phyloP scores from a whole-genome alignment of 2,888 invertebrate genomes.

The Ashinkailepas kermadecensis region DNA sequence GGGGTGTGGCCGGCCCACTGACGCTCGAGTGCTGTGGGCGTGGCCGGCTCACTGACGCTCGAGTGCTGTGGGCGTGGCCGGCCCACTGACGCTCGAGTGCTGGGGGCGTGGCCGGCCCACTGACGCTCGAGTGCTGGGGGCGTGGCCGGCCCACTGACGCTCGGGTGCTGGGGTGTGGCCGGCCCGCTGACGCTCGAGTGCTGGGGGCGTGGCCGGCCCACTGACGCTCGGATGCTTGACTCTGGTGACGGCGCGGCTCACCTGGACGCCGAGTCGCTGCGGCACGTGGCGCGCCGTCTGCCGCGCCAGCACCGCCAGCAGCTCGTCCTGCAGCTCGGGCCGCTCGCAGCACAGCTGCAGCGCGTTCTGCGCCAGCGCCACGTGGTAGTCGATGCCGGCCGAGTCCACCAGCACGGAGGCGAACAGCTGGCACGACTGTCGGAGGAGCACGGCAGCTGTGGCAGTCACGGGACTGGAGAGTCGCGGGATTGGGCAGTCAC shows the following conservation, averaged over 20 bases:
- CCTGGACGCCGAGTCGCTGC: conserved; percentile 74
- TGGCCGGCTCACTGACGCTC: too few species aligned
- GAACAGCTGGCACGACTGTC: conserved; percentile 85
- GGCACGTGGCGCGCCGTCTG: conserved; percentile 84
- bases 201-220: conserved; percentile 25
- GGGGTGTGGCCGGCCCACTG: too few species aligned
- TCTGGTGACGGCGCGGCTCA: conserved; percentile 50
- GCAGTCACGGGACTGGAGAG: background rate
- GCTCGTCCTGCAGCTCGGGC: conserved; percentile 83
- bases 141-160: too few species aligned
- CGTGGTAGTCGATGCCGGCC: conserved; percentile 94
- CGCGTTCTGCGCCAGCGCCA: conserved; percentile 92
- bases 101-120: too few species aligned
- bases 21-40: too few species aligned
- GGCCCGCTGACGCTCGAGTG: background rate
- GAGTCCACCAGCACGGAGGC: conserved; percentile 93
- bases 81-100: too few species aligned
- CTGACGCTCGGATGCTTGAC: conserved; percentile 45
- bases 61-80: too few species aligned
- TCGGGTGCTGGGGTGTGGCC: background rate
- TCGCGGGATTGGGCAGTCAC: background rate
- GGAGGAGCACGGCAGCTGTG: too few species aligned
- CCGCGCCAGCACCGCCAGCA: conserved; percentile 81
- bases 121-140: too few species aligned
- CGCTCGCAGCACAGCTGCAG: conserved; percentile 50